Evolutionary conservation across 2,797 vertebrate species (phyloP).

Genomic region (Sparus aurata): DNA sequence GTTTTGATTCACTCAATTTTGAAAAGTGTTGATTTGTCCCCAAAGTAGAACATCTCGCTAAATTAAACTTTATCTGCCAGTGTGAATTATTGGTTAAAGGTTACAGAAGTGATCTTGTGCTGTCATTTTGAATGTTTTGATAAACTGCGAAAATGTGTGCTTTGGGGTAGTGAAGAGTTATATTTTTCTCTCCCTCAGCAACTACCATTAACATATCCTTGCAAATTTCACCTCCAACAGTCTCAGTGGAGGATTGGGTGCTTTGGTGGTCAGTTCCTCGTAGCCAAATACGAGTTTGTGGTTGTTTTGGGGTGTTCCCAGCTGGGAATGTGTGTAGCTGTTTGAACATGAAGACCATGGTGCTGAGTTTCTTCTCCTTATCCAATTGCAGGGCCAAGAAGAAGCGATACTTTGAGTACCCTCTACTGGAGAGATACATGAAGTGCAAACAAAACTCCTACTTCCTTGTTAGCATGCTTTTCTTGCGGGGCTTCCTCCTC

Average conservation of each 20-base stretch:
- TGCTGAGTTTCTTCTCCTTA: slow-evolving; percentile 37
- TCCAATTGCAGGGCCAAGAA: slow-evolving; percentile 84
- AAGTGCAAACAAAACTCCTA: slow-evolving; percentile 93
- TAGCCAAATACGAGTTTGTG: slow-evolving; percentile 29
- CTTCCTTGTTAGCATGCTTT: slow-evolving; percentile 91
- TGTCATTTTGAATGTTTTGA: slow-evolving; percentile 14
- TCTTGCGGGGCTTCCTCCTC: slow-evolving; percentile 92
- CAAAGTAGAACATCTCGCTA: neutral
- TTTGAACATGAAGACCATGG: slow-evolving; percentile 23
- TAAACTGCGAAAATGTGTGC: neutral
- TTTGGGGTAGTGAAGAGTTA: neutral
- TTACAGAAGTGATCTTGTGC: neutral
- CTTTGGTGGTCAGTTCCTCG: slow-evolving; percentile 15
- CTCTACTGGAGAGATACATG: slow-evolving; percentile 95
- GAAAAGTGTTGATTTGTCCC: slow-evolving; percentile 1
- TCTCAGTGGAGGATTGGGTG: slow-evolving; percentile 8
- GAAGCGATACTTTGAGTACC: slow-evolving; percentile 97
- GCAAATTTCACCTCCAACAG: neutral
- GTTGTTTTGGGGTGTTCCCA: slow-evolving; percentile 18
- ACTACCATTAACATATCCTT: neutral
- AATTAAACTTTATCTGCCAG: slow-evolving; percentile 10
- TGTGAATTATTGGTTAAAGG: neutral
- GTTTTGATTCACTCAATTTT: neutral
- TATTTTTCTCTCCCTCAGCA: slow-evolving; percentile 14
- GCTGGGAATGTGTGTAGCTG: slow-evolving; percentile 14